Evolutionary conservation across 1,140 invertebrate species (phyloP), one percentile per base, ranked within the genome.

Genomic region (Drosophila obscura): DNA sequence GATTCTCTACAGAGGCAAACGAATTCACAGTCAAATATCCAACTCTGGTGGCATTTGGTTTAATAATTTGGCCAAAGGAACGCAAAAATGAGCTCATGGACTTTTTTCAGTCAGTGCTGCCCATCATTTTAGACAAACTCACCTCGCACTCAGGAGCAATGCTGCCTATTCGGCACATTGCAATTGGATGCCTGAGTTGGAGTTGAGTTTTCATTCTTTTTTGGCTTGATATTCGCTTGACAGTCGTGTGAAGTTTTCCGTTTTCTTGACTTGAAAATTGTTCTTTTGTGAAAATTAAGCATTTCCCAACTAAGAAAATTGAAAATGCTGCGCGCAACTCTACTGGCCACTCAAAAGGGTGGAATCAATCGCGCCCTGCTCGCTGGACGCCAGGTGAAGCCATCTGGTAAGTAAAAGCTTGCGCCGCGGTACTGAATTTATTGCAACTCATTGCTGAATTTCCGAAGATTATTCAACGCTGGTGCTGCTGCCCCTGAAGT

Each of bases 311-410:
- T 13, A 2, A 43, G 15, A 28, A 15, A 31, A 41, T 57, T 24
- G 6, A 57, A 57, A 11, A 57, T 57, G 55, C n/a, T 57, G 55
- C 55, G 55, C 9, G 43, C 43, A 4, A 57, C 55, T 45, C n/a
- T 57, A 6, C 11, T 16, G 43, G 11, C 28, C 9, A 46, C 55
- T 26, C 55, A 57, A 45, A 41, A 26, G 26, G 53, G 39, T 22
- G 24, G 41, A 15, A 8, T 56, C 24, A 56, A 39, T 2, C 39
- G 39, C 5, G 24, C 43, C 9, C 6, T 46, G 22, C 7, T 57
- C 55, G 7, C 55, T n/a, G 39, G 26, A 16, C 8, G 16, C 46
- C 15, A 15, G 6, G 3, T 28, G 4, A 57, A 45, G 24, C 16
- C 16, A 13, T 11, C 1, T 24, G 55, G 55, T 57, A 57, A 57